Percentiles rank a stretch among this genome's conserved stretches.
phyloP scores from a whole-genome alignment of 2,113 vertebrate genomes.

The Hypocryptadius cinnamomeus region DNA sequence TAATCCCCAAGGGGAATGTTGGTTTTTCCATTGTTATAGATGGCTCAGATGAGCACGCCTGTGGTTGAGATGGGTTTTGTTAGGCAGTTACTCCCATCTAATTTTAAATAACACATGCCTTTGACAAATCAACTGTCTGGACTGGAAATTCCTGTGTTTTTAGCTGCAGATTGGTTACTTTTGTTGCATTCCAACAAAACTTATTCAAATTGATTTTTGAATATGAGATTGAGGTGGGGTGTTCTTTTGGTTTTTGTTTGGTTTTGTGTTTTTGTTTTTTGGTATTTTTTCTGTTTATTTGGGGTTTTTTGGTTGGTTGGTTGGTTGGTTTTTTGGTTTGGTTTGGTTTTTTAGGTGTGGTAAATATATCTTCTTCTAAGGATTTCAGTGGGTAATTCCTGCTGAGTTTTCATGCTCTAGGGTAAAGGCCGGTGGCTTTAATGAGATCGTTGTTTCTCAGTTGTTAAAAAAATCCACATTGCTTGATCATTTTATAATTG shows the following conservation, averaged over 20 bases:
- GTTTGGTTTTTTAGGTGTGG: neutral
- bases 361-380: neutral
- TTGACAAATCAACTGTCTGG: neutral
- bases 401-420: neutral
- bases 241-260: neutral
- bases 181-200: neutral
- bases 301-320: neutral
- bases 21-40: neutral
- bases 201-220: neutral
- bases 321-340: neutral
- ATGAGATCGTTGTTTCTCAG: neutral
- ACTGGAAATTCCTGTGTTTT: neutral
- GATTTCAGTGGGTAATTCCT: neutral
- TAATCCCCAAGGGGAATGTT: neutral
- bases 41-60: neutral
- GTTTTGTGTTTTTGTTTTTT: neutral
- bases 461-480: neutral
- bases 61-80: slow-evolving; percentile 11
- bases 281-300: neutral
- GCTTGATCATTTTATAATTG: neutral
- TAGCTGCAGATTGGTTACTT: neutral
- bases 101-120: neutral
- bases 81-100: neutral
- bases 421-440: neutral
- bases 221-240: neutral